Evolutionary conservation across 2,888 invertebrate genomes (phyloP).

Genomic region (Dolomedes plantarius): DNA sequence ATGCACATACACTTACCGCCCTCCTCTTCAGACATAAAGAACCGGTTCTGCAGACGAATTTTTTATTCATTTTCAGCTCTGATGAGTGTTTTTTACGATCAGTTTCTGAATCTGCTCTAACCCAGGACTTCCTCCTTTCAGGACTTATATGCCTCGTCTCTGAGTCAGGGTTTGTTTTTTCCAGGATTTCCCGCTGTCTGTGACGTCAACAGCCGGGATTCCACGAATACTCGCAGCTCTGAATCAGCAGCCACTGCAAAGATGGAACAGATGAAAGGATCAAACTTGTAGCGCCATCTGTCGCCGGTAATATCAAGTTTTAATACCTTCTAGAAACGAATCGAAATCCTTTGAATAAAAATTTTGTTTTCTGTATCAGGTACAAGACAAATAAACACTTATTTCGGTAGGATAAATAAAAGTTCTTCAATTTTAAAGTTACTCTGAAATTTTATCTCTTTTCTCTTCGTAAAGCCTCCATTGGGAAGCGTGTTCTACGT

Average conservation of each 20-base stretch:
- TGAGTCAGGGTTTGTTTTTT: slow-evolving; percentile 22
- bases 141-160: slow-evolving; percentile 7
- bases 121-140: slow-evolving; percentile 3
- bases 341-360: too few relatives aligned
- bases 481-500: too few relatives aligned
- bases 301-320: not conserved
- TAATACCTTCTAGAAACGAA: too few relatives aligned
- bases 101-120: not conserved
- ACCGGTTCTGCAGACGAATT: slow-evolving; percentile 29
- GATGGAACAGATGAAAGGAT: not conserved
- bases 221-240: slow-evolving; percentile 9
- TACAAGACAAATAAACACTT: too few relatives aligned
- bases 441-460: too few relatives aligned
- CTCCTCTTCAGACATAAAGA: slow-evolving; percentile 17
- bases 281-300: not conserved
- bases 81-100: slow-evolving; percentile 3
- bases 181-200: slow-evolving; percentile 22
- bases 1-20: not conserved
- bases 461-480: too few relatives aligned
- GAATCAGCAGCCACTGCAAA: not conserved
- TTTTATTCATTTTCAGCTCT: not conserved
- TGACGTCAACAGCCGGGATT: slow-evolving; percentile 32
- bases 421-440: too few relatives aligned
- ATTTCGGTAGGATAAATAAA: too few relatives aligned
- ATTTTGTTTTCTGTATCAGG: too few relatives aligned